Base-by-base conservation (phyloP, 1,140 invertebrate genomes). In the Helicoverpa armigera region DNA sequence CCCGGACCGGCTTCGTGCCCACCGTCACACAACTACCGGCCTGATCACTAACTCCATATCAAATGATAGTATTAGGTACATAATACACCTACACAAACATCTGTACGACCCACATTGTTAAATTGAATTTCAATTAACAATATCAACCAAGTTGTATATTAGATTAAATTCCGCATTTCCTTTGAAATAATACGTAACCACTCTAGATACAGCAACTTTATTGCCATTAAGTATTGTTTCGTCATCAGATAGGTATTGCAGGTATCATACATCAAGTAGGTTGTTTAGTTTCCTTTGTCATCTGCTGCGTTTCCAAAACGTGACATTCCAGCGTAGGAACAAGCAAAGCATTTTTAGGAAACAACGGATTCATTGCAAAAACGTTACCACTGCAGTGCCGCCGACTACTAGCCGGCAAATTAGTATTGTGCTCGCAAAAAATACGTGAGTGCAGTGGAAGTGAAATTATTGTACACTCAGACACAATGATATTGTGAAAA, bases 241-340 rank as follows among this genome's bases (percentile, higher is more conserved):
- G 29, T 35, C 51, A 54, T 58, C 14, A 12, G 53, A 72, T 56
- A 72, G 65, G 29, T 56, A 29, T 18, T 16, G 50, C 14, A 56
- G 69, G 11, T 72, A 72, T 70, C 48, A 70, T 54, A 29, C 51
- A 65, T 43, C 61, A 43, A 14, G 61, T 65, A 65, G 31, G 16
- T 69, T 69, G 50, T 53, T 29, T 14, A 50, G 12, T 29, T 51
- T 70, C 18, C 18, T 70, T 75, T 75, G 54, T 11, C 1, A 13
- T 72, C 48, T 18, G 51, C 13, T 54, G 13, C 56, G 35, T 75
- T 61, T 75, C 11, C 35, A 50, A 73, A 75, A 75, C 56, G 72
- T 75, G 72, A 75, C 54, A 75, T 61, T 75, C 60, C 35, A 75
- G 7, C 29, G 56, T 61, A 60, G 43, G 12, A 75, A 74, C 56